Evolutionary conservation across 2,888 invertebrate species (phyloP), one percentile per base, ranked within the genome.

Genomic region (Folsomia manolachei): DNA sequence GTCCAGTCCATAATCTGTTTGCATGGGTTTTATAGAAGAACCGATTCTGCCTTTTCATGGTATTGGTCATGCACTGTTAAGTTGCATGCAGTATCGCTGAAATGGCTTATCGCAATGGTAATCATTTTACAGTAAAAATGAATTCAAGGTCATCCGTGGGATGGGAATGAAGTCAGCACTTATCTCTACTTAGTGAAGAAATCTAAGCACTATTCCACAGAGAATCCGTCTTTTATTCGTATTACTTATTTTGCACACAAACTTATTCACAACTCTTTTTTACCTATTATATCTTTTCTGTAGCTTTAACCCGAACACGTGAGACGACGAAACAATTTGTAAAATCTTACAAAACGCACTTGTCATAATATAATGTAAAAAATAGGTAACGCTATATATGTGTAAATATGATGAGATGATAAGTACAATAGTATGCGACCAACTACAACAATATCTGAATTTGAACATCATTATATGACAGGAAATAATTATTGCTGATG

Each of bases 401-500:
- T 56, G 56, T 56, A 56, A 56, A 18, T 19, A 56, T 56, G 56
- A 56, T 56, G 21, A n/a, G n/a, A 56, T 56, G 21, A 56, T 21
- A 56, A 56, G 18, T 18, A 56, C 21, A 56, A 56, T 19, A 19
- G 56, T 56, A 21, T 56, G 19, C 21, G 19, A 51, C 51, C 9
- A 51, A 51, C n/a, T 14, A 39, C 39, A 39, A 39, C 39, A 39
- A 39, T 39, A 39, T 64, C 11, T 26, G n/a, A n/a, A n/a, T 25
- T 27, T 64, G 64, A 64, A 64, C 27, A 64, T 64, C 26, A 64
- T n/a, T n/a, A n/a, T n/a, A n/a, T 7, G 19, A 60, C 60, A 11
- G 23, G 64, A 64, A 66, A 66, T 66, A 66, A 66, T 66, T 66
- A 66, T 66, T 66, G 65, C 65, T 66, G 65, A 39, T 66, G 52